Percentiles rank a stretch among this genome's conserved stretches.
Evolutionary conservation across 2,888 invertebrate genomes (phyloP).

Genomic region (Cryptocheilus praepositus): DNA sequence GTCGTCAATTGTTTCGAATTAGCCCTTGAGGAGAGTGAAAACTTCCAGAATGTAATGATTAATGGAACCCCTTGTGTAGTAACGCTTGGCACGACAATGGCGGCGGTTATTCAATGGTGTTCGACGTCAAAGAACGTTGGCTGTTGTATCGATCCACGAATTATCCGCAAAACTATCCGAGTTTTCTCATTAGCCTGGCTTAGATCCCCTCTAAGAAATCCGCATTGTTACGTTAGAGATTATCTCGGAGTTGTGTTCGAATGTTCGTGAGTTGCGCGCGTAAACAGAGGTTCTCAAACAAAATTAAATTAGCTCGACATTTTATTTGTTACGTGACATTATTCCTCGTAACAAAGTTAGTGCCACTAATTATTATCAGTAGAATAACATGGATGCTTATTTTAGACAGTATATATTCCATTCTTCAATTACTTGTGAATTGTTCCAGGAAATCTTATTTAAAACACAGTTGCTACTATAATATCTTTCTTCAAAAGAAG

Average conservation of each 20-base stretch:
- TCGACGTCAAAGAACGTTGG: constrained; percentile 21
- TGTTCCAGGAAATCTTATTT: no score
- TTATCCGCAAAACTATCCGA: constrained; percentile 22
- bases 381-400: no score
- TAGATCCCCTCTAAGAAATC: constrained; percentile 8
- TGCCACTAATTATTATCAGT: no score
- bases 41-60: constrained; percentile 23
- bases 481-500: no score
- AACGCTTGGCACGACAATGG: constrained; percentile 25
- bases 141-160: constrained; percentile 27
- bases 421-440: no score
- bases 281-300: neutral
- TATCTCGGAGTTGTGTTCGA: neutral
- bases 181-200: constrained; percentile 35
- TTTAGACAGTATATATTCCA: no score
- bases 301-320: no score
- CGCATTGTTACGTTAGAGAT: neutral
- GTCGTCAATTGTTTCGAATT: no score
- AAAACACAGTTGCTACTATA: no score
- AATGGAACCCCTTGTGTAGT: constrained; percentile 25
- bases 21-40: no score
- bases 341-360: no score
- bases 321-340: no score
- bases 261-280: neutral
- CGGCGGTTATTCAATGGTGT: constrained; percentile 16